Base-by-base conservation (phyloP, 2,797 vertebrate species). In the Diplodus puntazzo region DNA sequence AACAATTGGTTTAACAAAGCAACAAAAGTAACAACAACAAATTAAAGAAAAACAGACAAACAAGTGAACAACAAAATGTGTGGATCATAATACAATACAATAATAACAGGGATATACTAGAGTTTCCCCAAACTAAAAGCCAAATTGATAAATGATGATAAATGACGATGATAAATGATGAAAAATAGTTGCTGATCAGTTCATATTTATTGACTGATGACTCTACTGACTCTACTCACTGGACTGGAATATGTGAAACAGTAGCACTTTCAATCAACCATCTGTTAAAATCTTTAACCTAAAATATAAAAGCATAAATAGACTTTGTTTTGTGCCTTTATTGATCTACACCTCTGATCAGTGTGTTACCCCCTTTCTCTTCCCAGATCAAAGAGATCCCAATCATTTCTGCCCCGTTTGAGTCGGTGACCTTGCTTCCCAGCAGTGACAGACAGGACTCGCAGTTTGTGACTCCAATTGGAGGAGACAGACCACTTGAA, bases 401-500 rank as follows among this genome's bases (percentile, higher is more conserved):
- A 92, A 96, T 93, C 91, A 87, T 95, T 95, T 93, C 95, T 95
- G 95, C 96, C 75, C 96, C 92, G 89, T 97, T 95, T 93, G 93
- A 96, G 94, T 95, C 92, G 94, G 95, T 95, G 95, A 97, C 95
- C 95, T 96, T 96, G 96, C 96, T 96, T 96, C 96, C 95, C 92
- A 95, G 96, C 92, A 95, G 96, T 94, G 97, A 97, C 96, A 93
- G 95, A 96, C 95, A 96, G 96, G 95, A 97, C 96, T 97, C 95
- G 92, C 93, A 93, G 92, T 95, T 93, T 93, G 96, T 95, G 95
- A 97, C 96, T 95, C 95, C 96, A 95, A 96, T 95, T 95, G 94
- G 95, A 96, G 95, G 95, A 96, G 95, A 97, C 94, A 96, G 95
- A 96, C 96, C 96, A 97, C 96, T 97, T 93, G 95, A 97, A 97